Conservation (phyloP, 2,113 vertebrate species). For the Stegastes partitus region DNA sequence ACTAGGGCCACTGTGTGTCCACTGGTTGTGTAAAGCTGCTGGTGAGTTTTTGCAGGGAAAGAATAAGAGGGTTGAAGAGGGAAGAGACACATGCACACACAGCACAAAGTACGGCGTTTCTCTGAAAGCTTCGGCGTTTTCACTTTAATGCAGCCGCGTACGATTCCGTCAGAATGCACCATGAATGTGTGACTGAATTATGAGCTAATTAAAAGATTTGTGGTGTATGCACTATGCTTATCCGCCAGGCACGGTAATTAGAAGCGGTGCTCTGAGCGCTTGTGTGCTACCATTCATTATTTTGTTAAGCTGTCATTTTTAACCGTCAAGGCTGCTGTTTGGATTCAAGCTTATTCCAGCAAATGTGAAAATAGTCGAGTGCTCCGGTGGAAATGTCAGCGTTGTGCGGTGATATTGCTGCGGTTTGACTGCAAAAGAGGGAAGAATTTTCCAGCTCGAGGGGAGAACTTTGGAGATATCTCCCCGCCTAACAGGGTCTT, state of each 20-base stretch:
- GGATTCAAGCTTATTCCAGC: neutral
- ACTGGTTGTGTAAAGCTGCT: constrained; percentile 45
- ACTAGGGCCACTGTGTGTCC: constrained; percentile 66
- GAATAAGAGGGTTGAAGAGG: constrained; percentile 46
- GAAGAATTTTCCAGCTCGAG: neutral
- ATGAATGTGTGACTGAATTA: constrained; percentile 26
- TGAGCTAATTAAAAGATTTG: constrained; percentile 61
- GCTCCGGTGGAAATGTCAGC: neutral
- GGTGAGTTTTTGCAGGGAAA: constrained; percentile 48
- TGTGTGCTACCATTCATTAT: constrained; percentile 24
- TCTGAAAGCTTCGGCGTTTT: constrained; percentile 24
- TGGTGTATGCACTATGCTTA: constrained; percentile 7
- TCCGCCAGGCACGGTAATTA: constrained; percentile 30
- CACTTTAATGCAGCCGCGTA: constrained; percentile 19
- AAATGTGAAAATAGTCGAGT: too few relatives aligned
- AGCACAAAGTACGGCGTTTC: constrained; percentile 16
- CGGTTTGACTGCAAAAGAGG: neutral
- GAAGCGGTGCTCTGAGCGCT: constrained; percentile 3
- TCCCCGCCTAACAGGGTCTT: too few relatives aligned
- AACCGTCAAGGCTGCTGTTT: neutral
- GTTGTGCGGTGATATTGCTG: neutral
- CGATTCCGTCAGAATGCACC: neutral
- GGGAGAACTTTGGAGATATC: neutral
- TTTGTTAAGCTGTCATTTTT: constrained; percentile 37
- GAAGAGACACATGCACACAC: constrained; percentile 13